Base-by-base conservation (phyloP, 2,113 vertebrate species). In the Boleophthalmus pectinirostris region DNA sequence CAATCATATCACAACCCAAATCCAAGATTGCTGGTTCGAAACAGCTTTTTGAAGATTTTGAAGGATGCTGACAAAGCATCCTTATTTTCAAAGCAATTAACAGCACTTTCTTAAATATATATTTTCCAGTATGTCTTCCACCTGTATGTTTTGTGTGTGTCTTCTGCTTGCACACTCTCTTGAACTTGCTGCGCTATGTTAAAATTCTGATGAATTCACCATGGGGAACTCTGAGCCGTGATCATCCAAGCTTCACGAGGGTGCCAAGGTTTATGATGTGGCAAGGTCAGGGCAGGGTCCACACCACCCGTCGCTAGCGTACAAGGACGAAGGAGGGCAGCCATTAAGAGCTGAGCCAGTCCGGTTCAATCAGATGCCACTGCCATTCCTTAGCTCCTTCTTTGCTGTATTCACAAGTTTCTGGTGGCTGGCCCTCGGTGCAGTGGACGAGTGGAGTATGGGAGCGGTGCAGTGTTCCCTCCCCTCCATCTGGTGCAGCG, bases 401-500 rank as follows among this genome's bases (percentile, higher is more conserved):
- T 69, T 79, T 77, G 68, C 63, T 57, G 43, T n/a, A 57, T 54
- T 64, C 74, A 29, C 70, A 73, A 82, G 75, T 83, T 84, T 77
- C 76, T 78, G 75, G 80, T 83, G 53, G 29, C 68, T 72, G 82
- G 79, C 82, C 82, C 75, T 69, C 73, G 67, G 83, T 58, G 68
- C 80, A 80, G 86, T 87, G 85, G 78, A 88, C 73, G 67, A 82
- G 86, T 67, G 46, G 79, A 90, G 85, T 88, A 83, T 89, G 78
- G 85, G 88, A 90, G 82, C 54, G 74, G 78, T 58, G 81, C 84
- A 60, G 72, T 43, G 80, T 75, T 15, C 84, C 91, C 92, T 92
- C 92, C 91, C 82, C 87, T 91, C 93, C 93, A 94, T 94, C 93
- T 94, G 93, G 88, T 93, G 86, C 85, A 25, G 77, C 88, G 86